Base-by-base conservation (phyloP, 2,113 vertebrate species). In the Falcunculus frontatus region DNA sequence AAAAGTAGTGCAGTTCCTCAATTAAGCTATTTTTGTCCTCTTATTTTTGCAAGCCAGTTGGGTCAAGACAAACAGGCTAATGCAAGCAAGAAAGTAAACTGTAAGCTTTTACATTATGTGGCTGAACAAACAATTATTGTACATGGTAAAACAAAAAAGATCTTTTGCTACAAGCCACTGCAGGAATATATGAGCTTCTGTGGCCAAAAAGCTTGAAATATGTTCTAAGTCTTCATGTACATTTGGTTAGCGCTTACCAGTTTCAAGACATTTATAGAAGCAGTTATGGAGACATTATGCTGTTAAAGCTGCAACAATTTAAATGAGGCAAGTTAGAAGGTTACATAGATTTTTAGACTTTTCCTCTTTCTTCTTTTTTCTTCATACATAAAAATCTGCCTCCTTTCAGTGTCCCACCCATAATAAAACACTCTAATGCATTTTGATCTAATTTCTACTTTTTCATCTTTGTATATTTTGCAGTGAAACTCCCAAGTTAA, bases 231-330 rank as follows among this genome's bases (percentile, higher is more conserved):
- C 72, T 77, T 88, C 92, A 90, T 63, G 22, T 67, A 95, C 50
- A 64, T 91, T 73, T 85, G 91, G 79, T 90, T 90, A 94, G 83
- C 1, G 93, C 96, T 96, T 95, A 97, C 88, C 91, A 96, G 88
- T 79, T 95, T 89, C 63, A 94, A 89, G 77, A 90, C 30, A 95
- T 83, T 93, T 89, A 85, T 8, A 94, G 97, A 93, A 90, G 96
- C 92, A 82, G 59, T 93, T 89, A 93, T 94, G 95, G 82, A 97
- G 93, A 96, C 87, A 73, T 78, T 94, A 96, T 85, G 84, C 72
- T 95, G 83, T 97, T 96, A 92, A 94, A 96, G 92, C 92, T 96
- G 94, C 87, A 95, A 89, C 55, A 65, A 73, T 86, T 95, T 85
- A 94, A 94, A 93, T 20, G 76, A 92, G 83, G 69, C 82, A 74